These are phyloP conservation scores for Ameiurus melas DNA, from an alignment of 2,113 vertebrate species.

Conservation along the genomic window DNA sequence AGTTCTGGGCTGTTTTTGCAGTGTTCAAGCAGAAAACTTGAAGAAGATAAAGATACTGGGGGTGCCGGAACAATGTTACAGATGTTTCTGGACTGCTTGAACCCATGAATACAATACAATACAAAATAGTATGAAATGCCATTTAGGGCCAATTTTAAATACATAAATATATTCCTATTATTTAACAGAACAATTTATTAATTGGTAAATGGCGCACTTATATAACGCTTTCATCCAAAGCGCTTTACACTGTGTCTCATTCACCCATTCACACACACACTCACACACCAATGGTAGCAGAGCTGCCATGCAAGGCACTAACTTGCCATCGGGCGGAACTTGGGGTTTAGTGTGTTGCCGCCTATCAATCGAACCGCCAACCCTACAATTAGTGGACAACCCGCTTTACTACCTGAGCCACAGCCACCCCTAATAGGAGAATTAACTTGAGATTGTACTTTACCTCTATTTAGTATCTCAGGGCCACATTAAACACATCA, in stretches of 20 bases:
- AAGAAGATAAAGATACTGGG: neutral
- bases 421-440: neutral
- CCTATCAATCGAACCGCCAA: too few species aligned
- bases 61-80: neutral
- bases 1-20: too few species aligned
- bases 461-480: neutral
- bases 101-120: neutral
- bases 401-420: too few species aligned
- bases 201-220: neutral
- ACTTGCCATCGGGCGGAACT: too few species aligned
- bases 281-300: too few species aligned
- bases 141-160: neutral
- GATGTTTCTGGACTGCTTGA: neutral
- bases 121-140: neutral
- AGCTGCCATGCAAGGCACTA: too few species aligned
- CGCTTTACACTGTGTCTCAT: too few species aligned
- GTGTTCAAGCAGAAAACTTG: neutral
- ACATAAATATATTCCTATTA: neutral
- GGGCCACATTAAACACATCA: too few species aligned
- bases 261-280: too few species aligned
- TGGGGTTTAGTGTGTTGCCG: too few species aligned
- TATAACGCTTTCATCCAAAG: too few species aligned
- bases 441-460: neutral
- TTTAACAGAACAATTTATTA: neutral
- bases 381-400: too few species aligned